Percentiles rank a stretch among this genome's conserved stretches.
phyloP scores from a whole-genome alignment of 2,113 vertebrate genomes.

The Muscicapa adusta region DNA sequence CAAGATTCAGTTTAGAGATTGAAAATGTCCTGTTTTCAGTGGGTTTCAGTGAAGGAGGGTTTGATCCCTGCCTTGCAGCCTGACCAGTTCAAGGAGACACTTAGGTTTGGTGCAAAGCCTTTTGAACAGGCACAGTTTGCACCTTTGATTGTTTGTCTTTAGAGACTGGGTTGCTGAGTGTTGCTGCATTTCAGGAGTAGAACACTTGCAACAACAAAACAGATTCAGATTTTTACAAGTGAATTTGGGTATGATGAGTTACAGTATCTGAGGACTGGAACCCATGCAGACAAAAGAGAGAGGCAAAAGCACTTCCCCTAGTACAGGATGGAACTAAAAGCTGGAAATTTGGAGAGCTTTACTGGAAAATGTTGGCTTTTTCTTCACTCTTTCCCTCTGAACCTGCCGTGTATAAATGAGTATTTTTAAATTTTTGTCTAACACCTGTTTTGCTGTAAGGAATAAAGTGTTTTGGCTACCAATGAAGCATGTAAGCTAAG shows the following conservation, averaged over 20 bases:
- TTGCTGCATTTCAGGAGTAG: background rate
- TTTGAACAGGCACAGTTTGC: background rate
- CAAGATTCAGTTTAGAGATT: background rate
- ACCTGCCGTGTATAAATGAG: constrained; percentile 16
- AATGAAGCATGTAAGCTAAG: constrained; percentile 63
- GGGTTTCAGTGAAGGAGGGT: background rate
- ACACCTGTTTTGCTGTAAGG: constrained; percentile 74
- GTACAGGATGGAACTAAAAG: background rate
- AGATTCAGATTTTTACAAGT: background rate
- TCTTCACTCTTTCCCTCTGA: constrained; percentile 27
- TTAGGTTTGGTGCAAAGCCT: background rate
- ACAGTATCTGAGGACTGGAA: background rate
- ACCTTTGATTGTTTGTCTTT: background rate
- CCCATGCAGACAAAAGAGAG: background rate
- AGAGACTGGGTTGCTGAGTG: accelerated
- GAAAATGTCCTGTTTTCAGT: background rate
- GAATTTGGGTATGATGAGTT: background rate
- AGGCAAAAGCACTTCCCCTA: background rate
- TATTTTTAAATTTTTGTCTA: constrained; percentile 53
- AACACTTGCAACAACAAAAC: background rate
- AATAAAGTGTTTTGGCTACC: constrained; percentile 69
- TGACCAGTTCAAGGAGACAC: background rate
- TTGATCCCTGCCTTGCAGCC: background rate
- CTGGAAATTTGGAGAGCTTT: background rate
- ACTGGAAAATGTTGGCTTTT: constrained; percentile 46